These are phyloP conservation scores for Mallotus villosus DNA, from an alignment of 2,797 vertebrate species.

Conservation along the genomic window DNA sequence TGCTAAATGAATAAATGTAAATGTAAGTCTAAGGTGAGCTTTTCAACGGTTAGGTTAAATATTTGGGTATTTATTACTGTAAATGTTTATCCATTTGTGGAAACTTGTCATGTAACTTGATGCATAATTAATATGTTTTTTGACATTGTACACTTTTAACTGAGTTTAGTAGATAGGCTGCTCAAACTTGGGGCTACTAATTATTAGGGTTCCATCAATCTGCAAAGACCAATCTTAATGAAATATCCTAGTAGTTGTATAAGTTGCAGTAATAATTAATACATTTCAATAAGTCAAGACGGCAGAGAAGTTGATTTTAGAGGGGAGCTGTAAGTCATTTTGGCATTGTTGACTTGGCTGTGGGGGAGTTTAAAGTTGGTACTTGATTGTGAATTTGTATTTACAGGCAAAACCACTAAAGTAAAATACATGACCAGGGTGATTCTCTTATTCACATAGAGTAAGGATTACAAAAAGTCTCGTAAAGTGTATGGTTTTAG, in stretches of 20 bases:
- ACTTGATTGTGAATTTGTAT: neutral
- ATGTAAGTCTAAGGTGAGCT: constrained; percentile 63
- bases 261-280: too few relatives aligned
- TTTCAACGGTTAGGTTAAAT: constrained; percentile 12
- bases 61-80: too few relatives aligned
- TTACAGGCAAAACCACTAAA: too few relatives aligned
- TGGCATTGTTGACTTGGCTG: neutral
- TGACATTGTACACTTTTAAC: neutral
- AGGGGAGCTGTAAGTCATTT: neutral
- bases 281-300: neutral
- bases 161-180: neutral
- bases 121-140: neutral
- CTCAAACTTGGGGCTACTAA: too few relatives aligned
- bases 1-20: too few relatives aligned
- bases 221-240: too few relatives aligned
- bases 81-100: neutral
- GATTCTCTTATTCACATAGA: too few relatives aligned
- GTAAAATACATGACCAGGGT: too few relatives aligned
- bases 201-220: too few relatives aligned
- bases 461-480: neutral
- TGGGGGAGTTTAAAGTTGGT: constrained; percentile 4
- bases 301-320: neutral
- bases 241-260: too few relatives aligned
- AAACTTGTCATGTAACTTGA: neutral
- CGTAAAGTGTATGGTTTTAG: neutral